Evolutionary conservation across 2,113 vertebrate genomes (phyloP), one percentile per base, ranked within the genome.

Genomic region (Tichodroma muraria): DNA sequence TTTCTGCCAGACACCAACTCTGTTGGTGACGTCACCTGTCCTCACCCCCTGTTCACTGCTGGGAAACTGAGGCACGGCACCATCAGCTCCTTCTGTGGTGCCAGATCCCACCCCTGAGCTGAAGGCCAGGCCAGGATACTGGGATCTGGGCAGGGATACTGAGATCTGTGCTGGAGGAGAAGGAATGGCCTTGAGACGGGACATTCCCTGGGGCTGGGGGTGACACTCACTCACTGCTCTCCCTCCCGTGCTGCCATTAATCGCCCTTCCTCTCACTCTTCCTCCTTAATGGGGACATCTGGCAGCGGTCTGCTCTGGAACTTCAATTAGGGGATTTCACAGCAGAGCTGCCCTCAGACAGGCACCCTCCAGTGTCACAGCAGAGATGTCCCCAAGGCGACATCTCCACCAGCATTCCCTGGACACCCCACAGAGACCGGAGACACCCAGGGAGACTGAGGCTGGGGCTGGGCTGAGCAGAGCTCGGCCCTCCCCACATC

Each of bases 291-390:
- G 22, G 30, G 53, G 57, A 85, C 89, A 88, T 89, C 81, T 95
- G 94, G 88, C 90, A 94, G 76, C 93, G 77, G 89, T 95, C 88
- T 95, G 59, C 28, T 80, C 76, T 69, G 64, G 53, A 76, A 42
- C 49, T 68, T 88, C 79, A 66, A 13, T 85, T 56, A 50, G 38
- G 42, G 52, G 40, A 64, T 78, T 91, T 90, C 54, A 91, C 52
- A 88, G 72, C 64, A 87, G 72, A 92, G 64, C 54, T 79, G 86
- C 52, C 79, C 63, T 11, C 17, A 68, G 64, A 28, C 35, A 45
- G 63, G 42, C 47, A 13, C 37, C 69, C 38, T 50, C 15, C 65
- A 14, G 0, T 0, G 5, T 49, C 30, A 33, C 7, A 2, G 28
- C 19, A 72, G 35, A 50, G 53, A 7, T 20, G 49, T 11, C 22